Percentiles rank a stretch among this genome's conserved stretches.
Evolutionary conservation across 2,113 vertebrate species (phyloP).

Genomic region (Cairina moschata): DNA sequence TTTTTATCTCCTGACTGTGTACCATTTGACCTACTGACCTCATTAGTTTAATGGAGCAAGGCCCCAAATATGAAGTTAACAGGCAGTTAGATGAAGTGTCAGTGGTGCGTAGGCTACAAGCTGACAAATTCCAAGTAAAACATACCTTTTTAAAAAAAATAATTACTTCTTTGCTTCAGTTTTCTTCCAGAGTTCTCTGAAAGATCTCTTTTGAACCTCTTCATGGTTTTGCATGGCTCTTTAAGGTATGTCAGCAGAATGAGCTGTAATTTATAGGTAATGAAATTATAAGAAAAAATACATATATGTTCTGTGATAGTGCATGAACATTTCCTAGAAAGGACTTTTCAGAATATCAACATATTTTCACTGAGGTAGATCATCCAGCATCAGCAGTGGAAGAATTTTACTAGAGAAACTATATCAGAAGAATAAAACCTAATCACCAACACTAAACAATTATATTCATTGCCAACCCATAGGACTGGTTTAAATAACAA

Average conservation of each 20-base stretch:
- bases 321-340: background rate
- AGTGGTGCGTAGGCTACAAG: background rate
- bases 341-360: background rate
- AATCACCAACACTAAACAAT: background rate
- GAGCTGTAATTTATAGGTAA: background rate
- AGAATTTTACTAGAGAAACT: background rate
- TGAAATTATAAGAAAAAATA: background rate
- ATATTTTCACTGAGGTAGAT: background rate
- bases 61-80: background rate
- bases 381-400: background rate
- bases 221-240: background rate
- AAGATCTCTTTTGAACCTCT: background rate
- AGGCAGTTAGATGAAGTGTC: background rate
- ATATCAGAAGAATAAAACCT: background rate
- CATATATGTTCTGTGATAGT: background rate
- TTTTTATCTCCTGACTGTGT: background rate
- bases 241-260: background rate
- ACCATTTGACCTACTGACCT: background rate
- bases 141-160: background rate
- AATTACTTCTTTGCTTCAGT: background rate
- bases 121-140: constrained; percentile 9
- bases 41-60: background rate
- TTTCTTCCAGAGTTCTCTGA: background rate
- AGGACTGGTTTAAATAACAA: background rate
- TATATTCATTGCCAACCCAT: background rate